Evolutionary conservation across 2,797 vertebrate species (phyloP).

Genomic region (Poliocrania exsul): DNA sequence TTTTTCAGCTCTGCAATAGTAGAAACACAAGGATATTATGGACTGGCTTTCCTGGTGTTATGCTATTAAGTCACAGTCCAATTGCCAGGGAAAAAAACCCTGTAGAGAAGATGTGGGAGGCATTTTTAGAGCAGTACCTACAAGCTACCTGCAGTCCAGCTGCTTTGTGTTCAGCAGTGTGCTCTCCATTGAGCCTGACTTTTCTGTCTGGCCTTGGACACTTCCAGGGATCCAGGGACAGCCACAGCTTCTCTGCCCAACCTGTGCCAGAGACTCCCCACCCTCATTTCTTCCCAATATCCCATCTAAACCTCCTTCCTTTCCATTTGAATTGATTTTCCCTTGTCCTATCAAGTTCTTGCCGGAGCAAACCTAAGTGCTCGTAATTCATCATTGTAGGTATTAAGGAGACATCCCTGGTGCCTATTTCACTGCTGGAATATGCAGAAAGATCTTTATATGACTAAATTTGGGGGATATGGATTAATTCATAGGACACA

Average conservation of each 20-base stretch:
- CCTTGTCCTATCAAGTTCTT: not conserved
- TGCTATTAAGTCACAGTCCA: not conserved
- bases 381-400: fast-evolving
- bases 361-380: not conserved
- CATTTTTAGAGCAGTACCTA: not conserved
- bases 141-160: not conserved
- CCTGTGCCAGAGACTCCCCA: not conserved
- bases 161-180: not conserved
- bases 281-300: not conserved
- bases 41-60: not conserved
- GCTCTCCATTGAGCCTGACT: not conserved
- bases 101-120: not conserved
- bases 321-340: not conserved
- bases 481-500: not conserved
- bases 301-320: not conserved
- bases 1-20: not conserved
- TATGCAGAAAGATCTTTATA: not conserved
- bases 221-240: not conserved
- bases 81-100: fast-evolving
- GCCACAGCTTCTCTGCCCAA: not conserved
- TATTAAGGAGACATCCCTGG: not conserved
- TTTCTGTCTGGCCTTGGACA: not conserved
- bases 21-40: not conserved
- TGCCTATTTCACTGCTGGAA: not conserved
- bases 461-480: not conserved